These are phyloP conservation scores for Panonychus citri DNA, from an alignment of 1,140 invertebrate species.

Conservation along the genomic window DNA sequence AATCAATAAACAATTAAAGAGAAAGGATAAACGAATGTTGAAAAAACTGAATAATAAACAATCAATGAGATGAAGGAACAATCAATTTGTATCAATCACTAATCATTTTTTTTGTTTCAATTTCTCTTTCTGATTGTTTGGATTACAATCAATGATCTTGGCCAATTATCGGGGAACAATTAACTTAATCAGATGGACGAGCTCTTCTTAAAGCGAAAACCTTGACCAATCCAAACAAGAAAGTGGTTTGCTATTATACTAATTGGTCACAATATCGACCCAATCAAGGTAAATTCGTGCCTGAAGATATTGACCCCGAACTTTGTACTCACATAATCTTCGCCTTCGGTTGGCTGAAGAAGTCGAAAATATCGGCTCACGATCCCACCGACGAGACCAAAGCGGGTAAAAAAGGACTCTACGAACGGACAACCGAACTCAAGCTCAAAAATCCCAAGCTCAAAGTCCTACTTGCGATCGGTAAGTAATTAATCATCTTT, in stretches of 20 bases:
- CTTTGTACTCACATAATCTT: constrained; percentile 88
- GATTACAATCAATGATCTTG: too few relatives aligned
- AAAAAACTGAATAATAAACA: too few relatives aligned
- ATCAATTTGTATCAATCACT: too few relatives aligned
- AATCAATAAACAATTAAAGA: too few relatives aligned
- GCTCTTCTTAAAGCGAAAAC: not conserved
- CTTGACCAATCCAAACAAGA: not conserved
- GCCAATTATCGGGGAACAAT: too few relatives aligned
- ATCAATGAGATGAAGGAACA: too few relatives aligned
- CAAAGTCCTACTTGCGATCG: constrained; percentile 66
- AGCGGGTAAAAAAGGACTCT: constrained; percentile 66
- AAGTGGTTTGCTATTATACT: constrained; percentile 13
- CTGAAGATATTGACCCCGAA: constrained; percentile 81
- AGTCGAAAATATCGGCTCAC: constrained; percentile 69
- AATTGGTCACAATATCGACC: constrained; percentile 86
- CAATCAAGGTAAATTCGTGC: constrained; percentile 72
- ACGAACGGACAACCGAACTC: constrained; percentile 53
- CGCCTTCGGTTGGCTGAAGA: constrained; percentile 89
- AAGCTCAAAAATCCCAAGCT: constrained; percentile 71
- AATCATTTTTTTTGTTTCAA: too few relatives aligned
- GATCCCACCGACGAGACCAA: constrained; percentile 79
- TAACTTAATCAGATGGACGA: too few relatives aligned
- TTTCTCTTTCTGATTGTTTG: too few relatives aligned
- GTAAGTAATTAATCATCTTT: constrained; percentile 28
- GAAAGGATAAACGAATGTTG: too few relatives aligned